Conservation (phyloP, 1,140 invertebrate genomes). For the Drosophila ambigua region DNA sequence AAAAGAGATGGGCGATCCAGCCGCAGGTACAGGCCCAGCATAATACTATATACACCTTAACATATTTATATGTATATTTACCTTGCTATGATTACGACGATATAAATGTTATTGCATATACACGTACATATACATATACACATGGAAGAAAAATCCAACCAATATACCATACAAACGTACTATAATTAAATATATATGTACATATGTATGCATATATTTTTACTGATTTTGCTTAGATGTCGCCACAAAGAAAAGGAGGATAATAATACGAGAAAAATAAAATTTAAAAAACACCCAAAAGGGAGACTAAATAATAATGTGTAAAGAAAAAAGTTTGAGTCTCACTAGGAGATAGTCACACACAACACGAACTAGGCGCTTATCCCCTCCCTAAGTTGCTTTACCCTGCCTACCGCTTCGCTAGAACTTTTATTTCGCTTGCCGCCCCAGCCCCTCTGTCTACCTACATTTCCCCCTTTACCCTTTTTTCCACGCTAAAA, state of each 20-base stretch:
- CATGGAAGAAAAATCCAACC: slow-evolving; percentile 17
- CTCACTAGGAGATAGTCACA: slow-evolving; percentile 37
- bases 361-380: slow-evolving; percentile 1
- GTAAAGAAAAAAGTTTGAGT: slow-evolving; percentile 13
- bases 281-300: slow-evolving; percentile 9
- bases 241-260: slow-evolving; percentile 26
- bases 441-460: not conserved
- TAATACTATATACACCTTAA: slow-evolving; percentile 66
- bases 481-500: slow-evolving; percentile 8
- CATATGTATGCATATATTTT: slow-evolving; percentile 46
- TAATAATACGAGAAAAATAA: slow-evolving; percentile 23
- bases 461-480: not conserved
- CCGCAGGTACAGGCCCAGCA: slow-evolving; percentile 33
- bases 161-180: slow-evolving; percentile 23
- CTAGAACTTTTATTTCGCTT: slow-evolving; percentile 37
- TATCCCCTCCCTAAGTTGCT: slow-evolving; percentile 35
- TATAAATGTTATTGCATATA: slow-evolving; percentile 81
- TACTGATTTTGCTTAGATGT: slow-evolving; percentile 56
- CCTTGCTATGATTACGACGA: slow-evolving; percentile 75
- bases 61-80: slow-evolving; percentile 81
- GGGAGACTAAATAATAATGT: not conserved
- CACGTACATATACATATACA: slow-evolving; percentile 61
- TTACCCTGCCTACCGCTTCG: slow-evolving; percentile 8
- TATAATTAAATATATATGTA: slow-evolving; percentile 53
- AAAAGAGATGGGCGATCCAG: slow-evolving; percentile 12